Evolutionary conservation across 2,888 invertebrate genomes (phyloP), one percentile per base, ranked within the genome.

Genomic region (Cactoblastis cactorum): DNA sequence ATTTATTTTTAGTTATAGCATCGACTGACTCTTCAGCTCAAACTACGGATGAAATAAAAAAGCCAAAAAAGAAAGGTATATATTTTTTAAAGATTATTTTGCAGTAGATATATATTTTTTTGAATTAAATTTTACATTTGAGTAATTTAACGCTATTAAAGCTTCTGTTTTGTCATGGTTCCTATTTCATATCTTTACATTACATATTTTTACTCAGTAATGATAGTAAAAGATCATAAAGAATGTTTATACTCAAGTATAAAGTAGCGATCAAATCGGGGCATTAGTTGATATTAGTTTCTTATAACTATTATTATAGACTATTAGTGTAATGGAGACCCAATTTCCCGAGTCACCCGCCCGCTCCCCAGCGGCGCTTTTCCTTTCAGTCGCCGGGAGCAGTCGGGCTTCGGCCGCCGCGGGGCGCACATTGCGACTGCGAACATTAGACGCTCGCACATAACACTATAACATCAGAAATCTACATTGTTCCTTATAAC

Each of bases 331-430:
- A 62, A 65, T 38, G 9, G 38, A 15, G 70, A 68, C 74, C 72
- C 61, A 53, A 62, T 77, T 74, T 74, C 58, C 71, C 70, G 65
- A 49, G 57, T 15, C 3, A 1, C 53, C 64, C 58, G 63, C 61
- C 61, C 65, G 55, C 70, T 50, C 67, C 54, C 67, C 57, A 58
- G 66, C 62, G 54, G 50, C 62, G 67, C 54, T 71, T 74, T 74
- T 65, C 72, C 63, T 58, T 56, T 54, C 66, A 58, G 57, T n/a
- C n/a, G 37, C 53, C 58, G 53, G 53, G 50, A 46, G 58, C 75
- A 87, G 87, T 87, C 78, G 74, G 74, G 79, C 77, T 73, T 65
- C 79, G 72, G 66, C 73, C 78, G 82, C 70, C 80, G 84, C 77
- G 77, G 58, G 65, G 77, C 75, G 71, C 65, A 68, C 69, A 69